Evolutionary conservation across 2,888 invertebrate genomes (phyloP), one percentile per base, ranked within the genome.

Genomic region (Brenthis ino): DNA sequence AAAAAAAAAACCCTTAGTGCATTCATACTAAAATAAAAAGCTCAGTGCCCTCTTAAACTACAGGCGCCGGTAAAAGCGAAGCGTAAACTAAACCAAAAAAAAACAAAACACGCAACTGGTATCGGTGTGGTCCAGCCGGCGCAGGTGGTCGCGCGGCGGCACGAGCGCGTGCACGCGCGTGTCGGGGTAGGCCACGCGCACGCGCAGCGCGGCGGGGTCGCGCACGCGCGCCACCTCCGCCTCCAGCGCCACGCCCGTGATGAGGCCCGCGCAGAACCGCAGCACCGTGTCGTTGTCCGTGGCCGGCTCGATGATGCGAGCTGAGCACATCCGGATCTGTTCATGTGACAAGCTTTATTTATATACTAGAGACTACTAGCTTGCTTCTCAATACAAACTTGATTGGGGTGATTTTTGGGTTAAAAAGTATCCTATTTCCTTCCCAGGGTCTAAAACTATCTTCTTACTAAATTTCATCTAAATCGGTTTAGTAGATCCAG

Each of bases 121-220:
- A 51, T 84, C 79, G 6, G 94, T 94, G 74, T 95, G 93, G 78
- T 95, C 95, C 78, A 96, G 94, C 64, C 95, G 94, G 50, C 96
- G 94, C 78, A 98, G 94, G 82, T 98, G 97, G 65, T 95, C 94
- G 11, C 94, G 91, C 61, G 96, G 94, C 3, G 98, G 98, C 67
- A 97, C 94, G 68, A 98, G 94, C 69, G 98, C 94, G 84, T 98
- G 97, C 69, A 96, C 95, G 82, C 96, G 95, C 79, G 98, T 97
- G 93, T 99, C 99, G 0, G 99, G 98, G 91, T 99, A 99, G 75
- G 96, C 95, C 43, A 98, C 96, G 91, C 97, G 96, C 74, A 98
- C 95, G 72, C 98, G 94, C 77, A 99, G 91, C 70, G 96, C 94
- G 61, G 93, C 93, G 0, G 96, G 95, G 80, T 96, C 95, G 51